phyloP scores from a whole-genome alignment of 1,140 invertebrate species.

The Heterodera carotae region DNA sequence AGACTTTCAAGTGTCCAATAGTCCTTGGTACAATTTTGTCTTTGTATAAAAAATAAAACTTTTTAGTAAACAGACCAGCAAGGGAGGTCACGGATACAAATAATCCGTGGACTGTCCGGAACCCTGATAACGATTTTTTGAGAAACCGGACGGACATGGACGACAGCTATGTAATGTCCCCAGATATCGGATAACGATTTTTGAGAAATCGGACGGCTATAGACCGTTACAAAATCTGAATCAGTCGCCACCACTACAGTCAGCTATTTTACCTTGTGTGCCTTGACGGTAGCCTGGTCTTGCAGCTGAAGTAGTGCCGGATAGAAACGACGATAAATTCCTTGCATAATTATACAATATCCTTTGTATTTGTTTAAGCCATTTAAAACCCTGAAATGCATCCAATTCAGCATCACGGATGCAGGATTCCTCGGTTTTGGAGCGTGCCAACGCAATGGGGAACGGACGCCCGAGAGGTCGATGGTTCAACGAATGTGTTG shows the following conservation, averaged over 20 bases:
- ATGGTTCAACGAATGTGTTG: conserved; percentile 7
- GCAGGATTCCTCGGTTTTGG: conserved; percentile 54
- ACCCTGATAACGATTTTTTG: too few species aligned
- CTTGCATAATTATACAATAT: conserved; percentile 16
- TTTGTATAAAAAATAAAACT: neutral
- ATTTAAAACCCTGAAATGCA: conserved; percentile 46
- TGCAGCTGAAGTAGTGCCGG: conserved; percentile 47
- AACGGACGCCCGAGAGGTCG: conserved; percentile 5
- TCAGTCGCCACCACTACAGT: too few species aligned
- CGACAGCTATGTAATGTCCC: too few species aligned
- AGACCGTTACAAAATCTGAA: too few species aligned
- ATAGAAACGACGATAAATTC: conserved; percentile 54
- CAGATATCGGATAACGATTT: too few species aligned
- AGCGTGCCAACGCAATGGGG: conserved; percentile 47
- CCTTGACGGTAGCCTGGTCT: conserved; percentile 40
- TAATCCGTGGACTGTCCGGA: too few species aligned
- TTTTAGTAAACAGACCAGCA: too few species aligned
- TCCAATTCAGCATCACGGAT: conserved; percentile 42
- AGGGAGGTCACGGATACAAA: too few species aligned
- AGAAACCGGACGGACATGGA: too few species aligned
- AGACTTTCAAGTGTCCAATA: conserved; percentile 55
- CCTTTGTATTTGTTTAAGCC: neutral
- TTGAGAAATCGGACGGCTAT: too few species aligned
- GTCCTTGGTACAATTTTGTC: conserved; percentile 13
- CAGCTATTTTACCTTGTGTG: conserved; percentile 28